A percentile compares a stretch with the other conserved stretches of the same genome.
phyloP scores from a whole-genome alignment of 2,888 invertebrate species.

The Stictocephala bisonia region DNA sequence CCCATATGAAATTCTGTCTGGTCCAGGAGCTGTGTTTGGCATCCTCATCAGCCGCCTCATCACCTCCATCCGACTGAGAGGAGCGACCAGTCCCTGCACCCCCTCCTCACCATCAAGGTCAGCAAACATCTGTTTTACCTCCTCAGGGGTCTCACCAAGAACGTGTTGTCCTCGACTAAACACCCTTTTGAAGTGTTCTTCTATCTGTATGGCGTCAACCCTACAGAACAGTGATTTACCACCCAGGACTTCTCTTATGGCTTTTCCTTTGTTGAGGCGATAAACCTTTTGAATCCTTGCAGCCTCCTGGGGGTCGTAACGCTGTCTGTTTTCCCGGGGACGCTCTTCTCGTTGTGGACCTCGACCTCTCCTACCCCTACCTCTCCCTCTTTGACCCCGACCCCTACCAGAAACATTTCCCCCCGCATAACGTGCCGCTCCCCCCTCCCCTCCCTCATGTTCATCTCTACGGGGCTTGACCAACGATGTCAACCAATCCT shows the following conservation, averaged over 20 bases:
- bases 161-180: not conserved
- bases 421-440: not conserved
- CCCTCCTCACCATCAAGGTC: not conserved
- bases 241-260: not conserved
- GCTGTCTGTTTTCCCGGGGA: too few relatives aligned
- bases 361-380: not conserved
- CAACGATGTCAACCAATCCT: not conserved
- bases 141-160: not conserved
- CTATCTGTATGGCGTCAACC: not conserved
- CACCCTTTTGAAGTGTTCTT: not conserved
- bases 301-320: not conserved
- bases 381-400: not conserved
- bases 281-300: not conserved
- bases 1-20: not conserved
- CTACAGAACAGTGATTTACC: not conserved
- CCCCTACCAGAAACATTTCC: not conserved
- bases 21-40: conserved; percentile 3
- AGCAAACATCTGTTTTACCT: not conserved
- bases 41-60: not conserved
- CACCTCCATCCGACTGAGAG: not conserved
- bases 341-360: too few relatives aligned
- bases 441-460: not conserved
- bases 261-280: not conserved
- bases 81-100: not conserved
- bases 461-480: not conserved